phyloP scores from a whole-genome alignment of 2,113 vertebrate species.

The Arothron firmamentum region DNA sequence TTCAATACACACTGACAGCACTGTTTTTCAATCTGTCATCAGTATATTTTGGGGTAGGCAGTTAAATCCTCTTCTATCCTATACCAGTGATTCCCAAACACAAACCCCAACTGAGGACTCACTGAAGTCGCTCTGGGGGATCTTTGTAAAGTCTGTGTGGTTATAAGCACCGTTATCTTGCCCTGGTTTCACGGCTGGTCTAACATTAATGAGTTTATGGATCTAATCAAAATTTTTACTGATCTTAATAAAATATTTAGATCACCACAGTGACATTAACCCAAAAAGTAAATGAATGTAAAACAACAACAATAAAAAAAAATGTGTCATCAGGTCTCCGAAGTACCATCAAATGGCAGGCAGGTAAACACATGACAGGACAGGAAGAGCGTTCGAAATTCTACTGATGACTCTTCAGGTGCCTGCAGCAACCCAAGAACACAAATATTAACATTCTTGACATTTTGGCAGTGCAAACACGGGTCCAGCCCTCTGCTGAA shows the following conservation, averaged over 20 bases:
- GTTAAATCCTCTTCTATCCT: neutral
- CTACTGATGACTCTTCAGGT: constrained; percentile 21
- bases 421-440: constrained; percentile 14
- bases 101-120: constrained; percentile 28
- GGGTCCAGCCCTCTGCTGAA: neutral
- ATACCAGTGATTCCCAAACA: too few relatives aligned
- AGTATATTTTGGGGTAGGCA: neutral
- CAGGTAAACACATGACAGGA: constrained; percentile 30
- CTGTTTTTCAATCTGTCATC: constrained; percentile 3
- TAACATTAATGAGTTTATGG: too few relatives aligned
- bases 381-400: constrained; percentile 20
- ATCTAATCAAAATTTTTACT: too few relatives aligned
- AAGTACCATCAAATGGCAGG: constrained; percentile 26
- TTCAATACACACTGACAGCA: neutral
- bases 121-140: too few relatives aligned
- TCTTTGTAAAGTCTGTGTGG: too few relatives aligned
- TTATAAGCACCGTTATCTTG: too few relatives aligned
- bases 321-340: constrained; percentile 35
- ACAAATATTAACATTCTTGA: constrained; percentile 46
- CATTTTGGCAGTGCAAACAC: constrained; percentile 33
- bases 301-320: constrained; percentile 39
- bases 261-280: neutral
- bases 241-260: constrained; percentile 21
- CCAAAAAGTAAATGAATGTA: constrained; percentile 4
- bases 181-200: too few relatives aligned